Evolutionary conservation across 2,888 invertebrate species (phyloP).

Genomic region (Leptopterna dolabrata): DNA sequence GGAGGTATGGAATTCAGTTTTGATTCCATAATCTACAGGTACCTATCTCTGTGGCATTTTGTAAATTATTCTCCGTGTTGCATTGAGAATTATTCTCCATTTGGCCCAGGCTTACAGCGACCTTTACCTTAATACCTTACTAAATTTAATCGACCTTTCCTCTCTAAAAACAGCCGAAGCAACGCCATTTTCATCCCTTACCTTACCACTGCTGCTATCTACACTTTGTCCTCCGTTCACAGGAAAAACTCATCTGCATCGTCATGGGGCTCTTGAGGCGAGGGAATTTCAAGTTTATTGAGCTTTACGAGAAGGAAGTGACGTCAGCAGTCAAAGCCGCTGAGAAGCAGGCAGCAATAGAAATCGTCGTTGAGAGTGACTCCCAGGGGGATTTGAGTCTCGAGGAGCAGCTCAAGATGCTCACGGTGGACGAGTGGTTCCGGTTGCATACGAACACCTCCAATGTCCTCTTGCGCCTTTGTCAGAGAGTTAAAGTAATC

Average conservation of each 20-base stretch:
- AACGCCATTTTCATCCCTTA: no score
- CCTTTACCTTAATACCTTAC: no score
- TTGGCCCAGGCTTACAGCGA: no score
- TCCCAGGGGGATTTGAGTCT: constrained; percentile 66
- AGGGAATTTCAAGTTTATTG: constrained; percentile 85
- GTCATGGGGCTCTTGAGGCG: constrained; percentile 90
- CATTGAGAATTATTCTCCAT: no score
- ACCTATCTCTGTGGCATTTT: no score
- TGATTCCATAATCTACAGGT: no score
- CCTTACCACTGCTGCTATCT: no score
- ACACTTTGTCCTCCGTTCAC: constrained; percentile 64
- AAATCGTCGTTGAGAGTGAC: constrained; percentile 75
- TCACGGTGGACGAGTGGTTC: constrained; percentile 76
- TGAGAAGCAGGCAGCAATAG: constrained; percentile 82
- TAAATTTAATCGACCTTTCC: no score
- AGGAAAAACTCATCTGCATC: constrained; percentile 88
- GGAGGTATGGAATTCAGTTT: no score
- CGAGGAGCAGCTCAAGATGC: constrained; percentile 72
- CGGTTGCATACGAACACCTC: constrained; percentile 76
- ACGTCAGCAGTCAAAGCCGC: constrained; percentile 88
- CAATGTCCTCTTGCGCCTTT: constrained; percentile 75
- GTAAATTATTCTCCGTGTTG: no score
- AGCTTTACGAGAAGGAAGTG: constrained; percentile 87
- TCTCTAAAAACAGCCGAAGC: no score
- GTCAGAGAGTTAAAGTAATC: constrained; percentile 76